A percentile compares a stretch with the other conserved stretches of the same genome.
Conservation (phyloP, 2,888 invertebrate species). For the Dicycla oo region DNA sequence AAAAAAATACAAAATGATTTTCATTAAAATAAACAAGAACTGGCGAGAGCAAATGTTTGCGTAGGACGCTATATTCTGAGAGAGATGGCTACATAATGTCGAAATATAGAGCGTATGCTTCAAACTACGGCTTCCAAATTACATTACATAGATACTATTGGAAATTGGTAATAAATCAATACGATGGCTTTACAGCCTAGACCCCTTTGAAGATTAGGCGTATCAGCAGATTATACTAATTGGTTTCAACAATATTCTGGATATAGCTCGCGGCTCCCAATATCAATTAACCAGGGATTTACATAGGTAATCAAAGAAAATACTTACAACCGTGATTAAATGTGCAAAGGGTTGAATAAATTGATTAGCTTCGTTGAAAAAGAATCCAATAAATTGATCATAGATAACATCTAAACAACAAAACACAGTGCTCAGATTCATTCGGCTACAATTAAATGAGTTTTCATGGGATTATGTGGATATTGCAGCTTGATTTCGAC, state of each 20-base stretch:
- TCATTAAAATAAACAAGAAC: constrained; percentile 29
- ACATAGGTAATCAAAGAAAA: constrained; percentile 47
- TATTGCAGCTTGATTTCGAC: constrained; percentile 60
- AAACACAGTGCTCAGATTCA: constrained; percentile 72
- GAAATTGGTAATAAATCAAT: constrained; percentile 64
- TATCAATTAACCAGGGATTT: constrained; percentile 56
- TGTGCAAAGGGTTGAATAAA: constrained; percentile 46
- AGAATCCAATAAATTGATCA: constrained; percentile 30
- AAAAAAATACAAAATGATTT: constrained; percentile 39
- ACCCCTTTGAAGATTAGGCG: constrained; percentile 57
- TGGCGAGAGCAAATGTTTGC: constrained; percentile 42
- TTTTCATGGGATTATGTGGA: constrained; percentile 64
- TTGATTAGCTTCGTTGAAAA: constrained; percentile 38
- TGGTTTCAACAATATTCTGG: constrained; percentile 37
- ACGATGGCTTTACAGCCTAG: constrained; percentile 45
- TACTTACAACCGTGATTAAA: constrained; percentile 34
- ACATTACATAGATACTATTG: constrained; percentile 31
- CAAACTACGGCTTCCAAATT: constrained; percentile 33
- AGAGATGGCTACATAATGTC: constrained; percentile 4
- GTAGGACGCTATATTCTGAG: constrained; percentile 24
- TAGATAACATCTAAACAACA: constrained; percentile 53
- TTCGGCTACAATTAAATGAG: constrained; percentile 66
- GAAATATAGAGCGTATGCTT: constrained; percentile 30
- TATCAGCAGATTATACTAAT: constrained; percentile 50
- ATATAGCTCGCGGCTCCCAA: constrained; percentile 13